Evolutionary conservation across 2,888 invertebrate genomes (phyloP).

Genomic region (Xylocampa areola): DNA sequence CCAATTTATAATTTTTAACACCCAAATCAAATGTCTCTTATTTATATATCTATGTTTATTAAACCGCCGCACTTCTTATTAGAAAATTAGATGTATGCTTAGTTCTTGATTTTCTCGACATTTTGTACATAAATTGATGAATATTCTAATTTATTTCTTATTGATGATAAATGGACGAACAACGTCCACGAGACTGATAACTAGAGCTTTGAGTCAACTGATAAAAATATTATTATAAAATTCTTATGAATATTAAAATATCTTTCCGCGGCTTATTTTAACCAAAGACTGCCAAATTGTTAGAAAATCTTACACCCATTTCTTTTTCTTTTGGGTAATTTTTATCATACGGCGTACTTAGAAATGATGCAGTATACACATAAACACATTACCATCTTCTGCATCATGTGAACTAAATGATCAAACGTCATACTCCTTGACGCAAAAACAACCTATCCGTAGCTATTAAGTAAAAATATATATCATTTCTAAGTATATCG

Average conservation of each 20-base stretch:
- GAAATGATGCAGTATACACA: conserved; percentile 18
- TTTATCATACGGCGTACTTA: conserved; percentile 18
- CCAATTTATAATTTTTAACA: conserved; percentile 42
- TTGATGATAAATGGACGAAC: conserved; percentile 67
- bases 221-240: conserved; percentile 54
- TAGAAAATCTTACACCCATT: conserved; percentile 44
- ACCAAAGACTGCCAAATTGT: conserved; percentile 71
- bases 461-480: conserved; percentile 16
- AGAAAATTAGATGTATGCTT: conserved; percentile 49
- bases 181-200: conserved; percentile 78
- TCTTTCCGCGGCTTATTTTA: conserved; percentile 62
- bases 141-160: conserved; percentile 69
- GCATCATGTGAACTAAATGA: conserved; percentile 33
- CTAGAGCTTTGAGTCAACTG: conserved; percentile 64
- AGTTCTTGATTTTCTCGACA: conserved; percentile 51
- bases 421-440: conserved; percentile 30
- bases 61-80: conserved; percentile 42
- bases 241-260: conserved; percentile 50
- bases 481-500: conserved; percentile 32
- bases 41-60: conserved; percentile 33
- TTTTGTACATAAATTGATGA: conserved; percentile 65
- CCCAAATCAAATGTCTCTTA: conserved; percentile 57
- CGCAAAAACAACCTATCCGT: conserved; percentile 20
- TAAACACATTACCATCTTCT: conserved; percentile 4
- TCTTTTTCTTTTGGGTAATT: conserved; percentile 1